Evolutionary conservation across 2,888 invertebrate genomes (phyloP).

Genomic region (Thelaira solivaga): DNA sequence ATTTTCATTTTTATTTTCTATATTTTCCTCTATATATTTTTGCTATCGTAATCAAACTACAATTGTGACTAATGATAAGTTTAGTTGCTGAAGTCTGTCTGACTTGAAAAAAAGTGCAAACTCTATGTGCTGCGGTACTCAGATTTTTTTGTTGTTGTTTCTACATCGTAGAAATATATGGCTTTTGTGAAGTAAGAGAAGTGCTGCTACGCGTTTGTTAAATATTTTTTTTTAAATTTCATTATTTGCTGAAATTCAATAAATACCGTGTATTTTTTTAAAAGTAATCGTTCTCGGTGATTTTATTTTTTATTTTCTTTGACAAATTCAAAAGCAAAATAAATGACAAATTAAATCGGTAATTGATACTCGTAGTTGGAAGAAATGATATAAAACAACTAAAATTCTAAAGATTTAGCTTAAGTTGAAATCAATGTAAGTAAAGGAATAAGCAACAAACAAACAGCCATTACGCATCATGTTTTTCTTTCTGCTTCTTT

Average conservation of each 20-base stretch:
- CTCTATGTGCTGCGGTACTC: slow-evolving; percentile 16
- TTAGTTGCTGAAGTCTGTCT: slow-evolving; percentile 32
- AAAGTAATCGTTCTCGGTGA: too few relatives aligned
- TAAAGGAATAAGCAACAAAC: background rate
- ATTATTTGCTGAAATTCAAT: slow-evolving; percentile 29
- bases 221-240: slow-evolving; percentile 1
- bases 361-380: slow-evolving; percentile 41
- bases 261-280: slow-evolving; percentile 22
- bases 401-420: slow-evolving; percentile 2
- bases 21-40: slow-evolving; percentile 25
- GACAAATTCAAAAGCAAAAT: slow-evolving; percentile 32
- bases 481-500: too few relatives aligned
- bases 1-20: slow-evolving; percentile 36
- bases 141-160: background rate
- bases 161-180: slow-evolving; percentile 33
- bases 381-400: slow-evolving; percentile 4
- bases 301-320: background rate
- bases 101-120: slow-evolving; percentile 14
- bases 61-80: slow-evolving; percentile 55
- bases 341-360: slow-evolving; percentile 51
- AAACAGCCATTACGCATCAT: slow-evolving; percentile 9
- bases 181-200: slow-evolving; percentile 36
- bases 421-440: background rate
- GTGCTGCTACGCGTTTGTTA: slow-evolving; percentile 31
- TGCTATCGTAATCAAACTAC: slow-evolving; percentile 48